These are phyloP conservation scores for Rhagium mordax DNA, from an alignment of 2,888 invertebrate genomes.

Conservation along the genomic window DNA sequence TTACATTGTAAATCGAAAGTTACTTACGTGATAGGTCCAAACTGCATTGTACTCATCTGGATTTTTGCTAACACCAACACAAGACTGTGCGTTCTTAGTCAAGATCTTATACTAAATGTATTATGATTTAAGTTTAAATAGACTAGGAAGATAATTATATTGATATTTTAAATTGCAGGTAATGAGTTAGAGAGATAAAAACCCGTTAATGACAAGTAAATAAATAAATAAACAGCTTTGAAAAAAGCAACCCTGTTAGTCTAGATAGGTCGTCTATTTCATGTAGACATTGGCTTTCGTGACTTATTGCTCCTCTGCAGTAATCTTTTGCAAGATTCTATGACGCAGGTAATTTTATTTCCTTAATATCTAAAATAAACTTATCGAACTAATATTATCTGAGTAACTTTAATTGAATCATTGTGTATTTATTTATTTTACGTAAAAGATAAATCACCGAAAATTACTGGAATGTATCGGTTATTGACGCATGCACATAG, in stretches of 20 bases:
- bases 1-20: background rate
- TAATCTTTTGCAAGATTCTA: background rate
- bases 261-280: background rate
- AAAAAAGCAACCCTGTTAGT: background rate
- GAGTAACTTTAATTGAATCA: constrained; percentile 4
- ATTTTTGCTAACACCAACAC: background rate
- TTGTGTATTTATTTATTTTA: constrained; percentile 8
- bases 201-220: constrained; percentile 2
- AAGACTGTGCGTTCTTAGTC: background rate
- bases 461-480: no score
- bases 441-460: background rate
- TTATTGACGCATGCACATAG: no score
- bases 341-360: constrained; percentile 23
- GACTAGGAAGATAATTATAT: constrained; percentile 15
- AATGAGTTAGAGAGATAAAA: constrained; percentile 18
- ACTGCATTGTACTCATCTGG: constrained; percentile 19
- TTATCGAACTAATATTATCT: constrained; percentile 23
- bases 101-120: background rate
- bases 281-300: background rate
- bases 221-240: background rate
- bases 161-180: constrained; percentile 24
- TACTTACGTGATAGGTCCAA: constrained; percentile 22
- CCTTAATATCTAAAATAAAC: constrained; percentile 23
- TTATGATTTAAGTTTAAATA: constrained; percentile 10
- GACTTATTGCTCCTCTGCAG: background rate